Base-by-base conservation (phyloP, 2,888 invertebrate species). In the Xanthorhoe spadicearia region DNA sequence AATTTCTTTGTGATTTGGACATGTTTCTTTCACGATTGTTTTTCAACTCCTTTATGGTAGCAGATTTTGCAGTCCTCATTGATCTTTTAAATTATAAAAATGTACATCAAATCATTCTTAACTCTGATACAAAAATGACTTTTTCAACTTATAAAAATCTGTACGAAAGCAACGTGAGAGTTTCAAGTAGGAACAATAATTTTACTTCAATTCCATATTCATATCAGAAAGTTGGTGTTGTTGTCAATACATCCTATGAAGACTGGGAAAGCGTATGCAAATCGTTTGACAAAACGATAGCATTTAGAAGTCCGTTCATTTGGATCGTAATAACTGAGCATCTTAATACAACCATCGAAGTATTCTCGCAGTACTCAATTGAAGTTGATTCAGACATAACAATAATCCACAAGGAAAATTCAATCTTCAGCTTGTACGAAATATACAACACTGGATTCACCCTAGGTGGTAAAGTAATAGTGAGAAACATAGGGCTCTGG, bases 401-500 rank as follows among this genome's bases (percentile, higher is more conserved):
- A 13, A 71, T 94, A 4, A 82, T 87, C 5, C 64, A 78, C 57
- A 77, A 79, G 55, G 72, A 67, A 0, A 64, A 77, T 15, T 73
- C 71, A 6, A 64, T 66, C 17, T 87, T 79, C 69, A 66, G 77
- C 13, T 80, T 94, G 32, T 87, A 89, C 69, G 94, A 94, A 77
- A 80, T 90, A 6, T 94, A 92, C 82, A 95, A 94, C 76, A 94
- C 94, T 1, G 95, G 95, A 0, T 90, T 84, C 67, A 86, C 87
- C 64, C 93, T 90, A 67, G 90, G 94, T 32, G 95, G 95, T 0
- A 80, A 79, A 66, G 83, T 94, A 61, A 87, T 90, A 74, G 77
- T 94, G 5, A 85, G 82, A 46, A 73, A 89, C 72, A 80, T 94
- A 62, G 95, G 95, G 28, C 80, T 76, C 72, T 95, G 93, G 88